Evolutionary conservation across 2,888 invertebrate genomes (phyloP), one percentile per base, ranked within the genome.

Genomic region (Epinotia bilunana): DNA sequence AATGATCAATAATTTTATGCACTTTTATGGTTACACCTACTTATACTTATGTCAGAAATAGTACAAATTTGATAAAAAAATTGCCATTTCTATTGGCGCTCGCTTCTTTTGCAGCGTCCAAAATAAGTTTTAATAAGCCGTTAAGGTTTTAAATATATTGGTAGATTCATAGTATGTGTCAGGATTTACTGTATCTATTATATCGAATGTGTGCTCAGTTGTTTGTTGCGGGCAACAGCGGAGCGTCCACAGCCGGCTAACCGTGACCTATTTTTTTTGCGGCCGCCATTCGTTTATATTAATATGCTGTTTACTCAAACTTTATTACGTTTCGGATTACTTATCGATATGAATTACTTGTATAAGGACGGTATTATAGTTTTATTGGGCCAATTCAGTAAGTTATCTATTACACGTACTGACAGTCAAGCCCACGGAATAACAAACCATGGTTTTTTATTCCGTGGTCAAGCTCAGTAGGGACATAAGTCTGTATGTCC

Each of bases 241-340:
- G 55, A 63, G 55, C 61, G 43, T 62, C 46, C 57, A 61, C 65
- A 57, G 61, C 43, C 71, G 13, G 46, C 28, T 60, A 72, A 67
- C 75, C 75, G 43, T 75, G 75, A 75, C 75, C 75, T 75, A 72
- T 43, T 57, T 75, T 72, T 75, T 75, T 75, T 67, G 75, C 75
- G 43, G 64, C 64, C 61, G 62, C 28, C 72, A 72, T 57, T 65
- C 72, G 57, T 72, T 72, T 74, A 74, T 65, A 71, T 67, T 67
- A 72, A 55, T 64, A 73, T 16, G n/a, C 43, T 68, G 64, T 74
- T 74, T 74, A 65, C 53, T 55, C 53, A 70, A 74, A 70, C 53
- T 46, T 58, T 74, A 70, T 74, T 70, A 53, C 49, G 70, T 60
- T 65, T 70, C 58, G 16, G 5, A 23, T 67, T 58, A 58, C 53